These are phyloP conservation scores for Oncorhynchus keta DNA, from an alignment of 2,113 vertebrate genomes.

Conservation along the genomic window DNA sequence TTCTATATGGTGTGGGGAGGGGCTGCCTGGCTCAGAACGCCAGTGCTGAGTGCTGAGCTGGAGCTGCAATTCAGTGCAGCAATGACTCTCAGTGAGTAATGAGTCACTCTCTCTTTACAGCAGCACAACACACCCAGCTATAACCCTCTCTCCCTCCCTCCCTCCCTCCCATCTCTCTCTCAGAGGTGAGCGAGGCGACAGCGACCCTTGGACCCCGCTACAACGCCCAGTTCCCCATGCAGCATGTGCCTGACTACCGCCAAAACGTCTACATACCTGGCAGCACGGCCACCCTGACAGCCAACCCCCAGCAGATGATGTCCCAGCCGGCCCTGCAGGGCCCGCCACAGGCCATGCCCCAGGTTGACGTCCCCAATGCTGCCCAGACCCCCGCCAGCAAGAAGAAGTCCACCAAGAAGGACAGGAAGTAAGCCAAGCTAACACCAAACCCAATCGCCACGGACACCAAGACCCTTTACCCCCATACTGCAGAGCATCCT, in stretches of 20 bases:
- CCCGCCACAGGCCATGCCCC: conserved; percentile 67
- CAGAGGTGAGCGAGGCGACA: conserved; percentile 90
- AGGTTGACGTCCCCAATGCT: conserved; percentile 75
- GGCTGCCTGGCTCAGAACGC: background rate
- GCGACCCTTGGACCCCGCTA: conserved; percentile 89
- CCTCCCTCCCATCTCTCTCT: conserved; percentile 41
- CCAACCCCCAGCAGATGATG: conserved; percentile 75
- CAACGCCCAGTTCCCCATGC: conserved; percentile 95
- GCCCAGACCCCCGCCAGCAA: conserved; percentile 85
- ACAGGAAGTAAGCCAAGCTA: conserved; percentile 85
- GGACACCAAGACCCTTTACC: background rate
- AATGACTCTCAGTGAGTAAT: background rate
- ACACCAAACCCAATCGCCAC: conserved; percentile 39
- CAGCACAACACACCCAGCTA: background rate
- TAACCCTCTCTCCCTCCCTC: conserved; percentile 9
- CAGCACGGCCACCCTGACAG: conserved; percentile 89
- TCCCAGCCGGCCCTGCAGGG: conserved; percentile 73
- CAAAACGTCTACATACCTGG: conserved; percentile 99
- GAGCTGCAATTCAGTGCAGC: conserved; percentile 11
- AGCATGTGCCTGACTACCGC: conserved; percentile 95
- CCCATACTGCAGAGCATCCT: conserved; percentile 41
- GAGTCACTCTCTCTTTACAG: background rate
- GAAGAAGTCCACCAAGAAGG: conserved; percentile 98
- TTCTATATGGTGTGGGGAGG: background rate
- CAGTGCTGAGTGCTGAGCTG: background rate